Evolutionary conservation across 2,888 invertebrate species (phyloP).

Genomic region (Barypeithes pellucidus): DNA sequence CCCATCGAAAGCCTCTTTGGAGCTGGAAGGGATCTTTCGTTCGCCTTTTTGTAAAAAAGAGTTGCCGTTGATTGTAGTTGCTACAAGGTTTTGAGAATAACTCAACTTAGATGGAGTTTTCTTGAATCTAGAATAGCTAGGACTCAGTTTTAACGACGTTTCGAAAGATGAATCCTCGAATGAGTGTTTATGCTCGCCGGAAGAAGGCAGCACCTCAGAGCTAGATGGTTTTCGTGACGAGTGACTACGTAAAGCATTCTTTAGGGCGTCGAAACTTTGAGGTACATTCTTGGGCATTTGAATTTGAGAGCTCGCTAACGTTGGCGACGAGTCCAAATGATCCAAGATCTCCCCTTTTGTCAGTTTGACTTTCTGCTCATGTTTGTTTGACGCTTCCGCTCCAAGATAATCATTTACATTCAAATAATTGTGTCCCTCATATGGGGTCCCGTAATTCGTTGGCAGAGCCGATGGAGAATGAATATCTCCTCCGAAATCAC

Average conservation of each 20-base stretch:
- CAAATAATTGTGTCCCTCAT: slow-evolving; percentile 52
- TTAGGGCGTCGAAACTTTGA: slow-evolving; percentile 34
- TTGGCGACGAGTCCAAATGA: slow-evolving; percentile 22
- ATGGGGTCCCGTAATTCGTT: slow-evolving; percentile 54
- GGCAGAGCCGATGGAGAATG: slow-evolving; percentile 44
- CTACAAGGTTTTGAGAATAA: slow-evolving; percentile 10
- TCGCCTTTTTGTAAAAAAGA: slow-evolving; percentile 41
- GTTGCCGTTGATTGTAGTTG: neutral
- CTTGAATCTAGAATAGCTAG: slow-evolving; percentile 19
- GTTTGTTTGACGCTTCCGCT: slow-evolving; percentile 27
- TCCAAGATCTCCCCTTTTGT: slow-evolving; percentile 48
- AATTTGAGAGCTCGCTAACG: slow-evolving; percentile 41
- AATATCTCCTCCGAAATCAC: slow-evolving; percentile 24
- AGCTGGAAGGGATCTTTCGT: neutral
- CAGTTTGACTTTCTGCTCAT: slow-evolving; percentile 44
- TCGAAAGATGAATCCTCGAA: neutral
- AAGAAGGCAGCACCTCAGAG: neutral
- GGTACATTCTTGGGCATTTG: slow-evolving; percentile 40
- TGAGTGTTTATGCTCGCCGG: neutral
- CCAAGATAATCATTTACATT: slow-evolving; percentile 33
- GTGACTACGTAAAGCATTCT: slow-evolving; percentile 2
- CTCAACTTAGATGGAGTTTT: slow-evolving; percentile 16
- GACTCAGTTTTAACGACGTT: neutral
- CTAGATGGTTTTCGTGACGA: slow-evolving; percentile 24
- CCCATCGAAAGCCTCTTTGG: slow-evolving; percentile 24